Evolutionary conservation across 37 sponge, comb jelly and placozoan species (phyloP).

Genomic region (Lycopodina hypogea): DNA sequence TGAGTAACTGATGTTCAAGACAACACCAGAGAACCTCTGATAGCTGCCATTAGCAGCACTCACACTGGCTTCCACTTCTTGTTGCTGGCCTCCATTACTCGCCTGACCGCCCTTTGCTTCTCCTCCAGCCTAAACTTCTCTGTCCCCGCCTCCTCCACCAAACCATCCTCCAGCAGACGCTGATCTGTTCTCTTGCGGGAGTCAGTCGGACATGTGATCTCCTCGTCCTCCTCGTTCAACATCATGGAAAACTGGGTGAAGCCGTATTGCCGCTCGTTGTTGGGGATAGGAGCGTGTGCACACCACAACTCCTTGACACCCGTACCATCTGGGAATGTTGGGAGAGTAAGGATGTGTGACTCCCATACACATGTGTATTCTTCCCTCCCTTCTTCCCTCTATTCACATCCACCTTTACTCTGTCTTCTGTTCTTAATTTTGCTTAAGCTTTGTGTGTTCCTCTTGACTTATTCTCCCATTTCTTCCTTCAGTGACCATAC

Average conservation of each 20-base stretch:
- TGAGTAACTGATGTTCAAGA: too few relatives aligned
- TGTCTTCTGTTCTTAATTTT: too few relatives aligned
- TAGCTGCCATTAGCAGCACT: too few relatives aligned
- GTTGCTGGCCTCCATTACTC: constrained; percentile 39
- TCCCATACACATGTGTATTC: constrained; percentile 23
- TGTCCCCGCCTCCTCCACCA: constrained; percentile 75
- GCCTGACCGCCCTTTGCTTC: constrained; percentile 85
- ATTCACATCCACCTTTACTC: too few relatives aligned
- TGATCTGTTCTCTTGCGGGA: constrained; percentile 84
- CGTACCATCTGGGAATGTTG: constrained; percentile 37
- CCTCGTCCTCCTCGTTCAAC: constrained; percentile 76
- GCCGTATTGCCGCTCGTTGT: constrained; percentile 79
- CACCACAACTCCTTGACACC: constrained; percentile 58
- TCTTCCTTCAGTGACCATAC: too few relatives aligned
- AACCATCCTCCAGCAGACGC: constrained; percentile 81
- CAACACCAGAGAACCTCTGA: too few relatives aligned
- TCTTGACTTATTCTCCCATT: constrained; percentile 9
- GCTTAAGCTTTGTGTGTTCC: constrained; percentile 32
- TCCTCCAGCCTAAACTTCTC: constrained; percentile 92
- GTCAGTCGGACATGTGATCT: constrained; percentile 82
- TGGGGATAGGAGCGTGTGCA: constrained; percentile 45
- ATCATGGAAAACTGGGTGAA: constrained; percentile 85
- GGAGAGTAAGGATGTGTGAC: constrained; percentile 3
- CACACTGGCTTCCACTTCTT: constrained; percentile 72
- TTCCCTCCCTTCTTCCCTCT: too few relatives aligned